Base-by-base conservation (phyloP, 2,888 invertebrate species). In the Hemistola chrysoprasaria region DNA sequence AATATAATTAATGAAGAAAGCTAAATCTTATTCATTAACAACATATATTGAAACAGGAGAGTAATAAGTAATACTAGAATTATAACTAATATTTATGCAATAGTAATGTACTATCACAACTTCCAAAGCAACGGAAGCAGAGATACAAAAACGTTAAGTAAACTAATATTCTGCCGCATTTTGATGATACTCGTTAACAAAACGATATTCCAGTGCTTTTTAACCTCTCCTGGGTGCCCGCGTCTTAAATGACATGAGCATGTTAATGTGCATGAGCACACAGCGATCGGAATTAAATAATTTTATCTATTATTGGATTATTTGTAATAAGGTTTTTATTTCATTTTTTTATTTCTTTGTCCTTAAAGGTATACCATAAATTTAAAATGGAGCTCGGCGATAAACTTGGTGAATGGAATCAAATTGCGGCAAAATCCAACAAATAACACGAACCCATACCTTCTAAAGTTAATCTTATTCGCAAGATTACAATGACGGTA, bases 401-500 rank as follows among this genome's bases (percentile, higher is more conserved):
- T n/a, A n/a, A n/a, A n/a, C n/a, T n/a, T n/a, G n/a, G n/a, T n/a
- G n/a, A n/a, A n/a, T n/a, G n/a, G n/a, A n/a, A 62, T 53, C 53
- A 53, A 53, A 46, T 38, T 53, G 46, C 33, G 40, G 40, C 30
- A 40, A 49, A 40, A 51, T 52, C 37, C 47, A 43, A 39, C 44
- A 38, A 47, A 49, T 53, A 56, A 56, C 59, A 37, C 59, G 45
- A 60, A 62, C 59, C 71, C 61, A 71, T 78, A 80, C 80, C 83
- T 68, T 87, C 79, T 70, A 65, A 68, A 79, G 77, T 62, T 81
- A 83, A 86, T 87, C 87, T 87, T 74, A 71, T 61, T 32, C 26
- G 40, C 62, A 85, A 87, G 87, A 87, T 83, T 78, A 84, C 75
- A 72, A 65, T 56, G 86, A 85, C 66, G 78, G 78, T 76, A 81